phyloP scores from a whole-genome alignment of 2,888 invertebrate species.

The Leptopterna dolabrata region DNA sequence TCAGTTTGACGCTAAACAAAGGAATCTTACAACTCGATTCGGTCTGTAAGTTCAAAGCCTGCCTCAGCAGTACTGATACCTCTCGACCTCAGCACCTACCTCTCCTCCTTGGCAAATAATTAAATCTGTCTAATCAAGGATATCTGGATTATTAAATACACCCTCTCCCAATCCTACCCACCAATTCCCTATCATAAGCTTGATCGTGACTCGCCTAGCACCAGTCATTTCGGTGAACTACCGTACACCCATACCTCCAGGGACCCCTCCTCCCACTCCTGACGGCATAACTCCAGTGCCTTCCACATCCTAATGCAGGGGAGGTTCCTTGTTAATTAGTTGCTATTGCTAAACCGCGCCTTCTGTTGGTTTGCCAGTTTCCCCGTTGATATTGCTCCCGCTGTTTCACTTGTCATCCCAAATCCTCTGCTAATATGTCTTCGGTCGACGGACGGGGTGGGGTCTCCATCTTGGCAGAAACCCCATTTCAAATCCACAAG shows the following conservation, averaged over 20 bases:
- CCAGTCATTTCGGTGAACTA: neutral
- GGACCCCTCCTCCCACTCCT: neutral
- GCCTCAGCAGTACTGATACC: neutral
- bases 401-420: slow-evolving; percentile 31
- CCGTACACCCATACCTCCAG: neutral
- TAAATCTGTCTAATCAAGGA: slow-evolving; percentile 37
- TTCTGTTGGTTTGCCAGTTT: slow-evolving; percentile 14
- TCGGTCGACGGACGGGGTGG: neutral
- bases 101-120: neutral
- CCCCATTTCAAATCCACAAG: neutral
- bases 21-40: too few species aligned
- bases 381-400: slow-evolving; percentile 25
- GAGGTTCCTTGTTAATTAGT: slow-evolving; percentile 22
- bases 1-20: too few species aligned
- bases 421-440: slow-evolving; percentile 21
- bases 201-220: neutral
- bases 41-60: too few species aligned
- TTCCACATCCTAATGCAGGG: slow-evolving; percentile 16
- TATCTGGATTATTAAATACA: slow-evolving; percentile 31
- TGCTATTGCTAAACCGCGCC: slow-evolving; percentile 36
- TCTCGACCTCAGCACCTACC: neutral
- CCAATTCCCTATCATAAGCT: neutral
- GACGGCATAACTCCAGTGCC: slow-evolving; percentile 8
- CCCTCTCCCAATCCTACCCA: neutral
- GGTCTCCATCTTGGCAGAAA: neutral